A percentile compares a stretch with the other conserved stretches of the same genome.
Conservation (phyloP, 2,797 vertebrate genomes). For the Sitta carolinensis region DNA sequence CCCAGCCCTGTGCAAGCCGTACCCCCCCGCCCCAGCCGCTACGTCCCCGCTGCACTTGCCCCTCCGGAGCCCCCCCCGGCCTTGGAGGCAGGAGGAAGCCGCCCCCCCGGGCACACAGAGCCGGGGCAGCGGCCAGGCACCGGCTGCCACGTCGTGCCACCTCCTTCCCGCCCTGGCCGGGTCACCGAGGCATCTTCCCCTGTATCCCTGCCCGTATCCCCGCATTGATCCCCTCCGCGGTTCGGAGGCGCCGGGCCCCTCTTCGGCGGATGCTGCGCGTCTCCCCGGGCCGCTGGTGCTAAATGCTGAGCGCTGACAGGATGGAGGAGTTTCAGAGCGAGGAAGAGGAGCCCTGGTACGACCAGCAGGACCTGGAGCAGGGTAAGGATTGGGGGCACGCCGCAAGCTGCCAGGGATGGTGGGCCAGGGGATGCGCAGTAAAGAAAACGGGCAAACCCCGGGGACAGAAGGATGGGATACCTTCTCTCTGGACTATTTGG, state of each 20-base stretch:
- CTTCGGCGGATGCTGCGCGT: conserved; percentile 35
- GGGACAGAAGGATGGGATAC: neutral
- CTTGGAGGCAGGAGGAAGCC: neutral
- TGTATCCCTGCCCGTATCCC: neutral
- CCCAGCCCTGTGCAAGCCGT: conserved; percentile 24
- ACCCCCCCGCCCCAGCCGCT: neutral
- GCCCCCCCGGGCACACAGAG: neutral
- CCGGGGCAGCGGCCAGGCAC: neutral
- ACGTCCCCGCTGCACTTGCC: neutral
- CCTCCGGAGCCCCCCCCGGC: neutral
- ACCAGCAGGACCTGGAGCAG: conserved; percentile 95
- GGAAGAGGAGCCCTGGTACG: conserved; percentile 97
- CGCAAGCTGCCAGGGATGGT: neutral
- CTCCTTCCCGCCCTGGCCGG: neutral
- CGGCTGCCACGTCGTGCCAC: conserved; percentile 50
- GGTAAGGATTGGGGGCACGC: conserved; percentile 76
- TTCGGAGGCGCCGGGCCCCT: neutral
- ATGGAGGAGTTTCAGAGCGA: conserved; percentile 96
- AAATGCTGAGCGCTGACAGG: conserved; percentile 83
- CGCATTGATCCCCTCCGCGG: neutral
- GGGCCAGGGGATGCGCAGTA: neutral
- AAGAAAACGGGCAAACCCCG: neutral
- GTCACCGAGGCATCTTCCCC: conserved; percentile 35
- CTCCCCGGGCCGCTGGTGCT: conserved; percentile 44
- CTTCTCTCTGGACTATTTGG: neutral